Percentiles rank a stretch among this genome's conserved stretches.
phyloP scores from a whole-genome alignment of 2,113 vertebrate species.

The Oreamnos americanus region DNA sequence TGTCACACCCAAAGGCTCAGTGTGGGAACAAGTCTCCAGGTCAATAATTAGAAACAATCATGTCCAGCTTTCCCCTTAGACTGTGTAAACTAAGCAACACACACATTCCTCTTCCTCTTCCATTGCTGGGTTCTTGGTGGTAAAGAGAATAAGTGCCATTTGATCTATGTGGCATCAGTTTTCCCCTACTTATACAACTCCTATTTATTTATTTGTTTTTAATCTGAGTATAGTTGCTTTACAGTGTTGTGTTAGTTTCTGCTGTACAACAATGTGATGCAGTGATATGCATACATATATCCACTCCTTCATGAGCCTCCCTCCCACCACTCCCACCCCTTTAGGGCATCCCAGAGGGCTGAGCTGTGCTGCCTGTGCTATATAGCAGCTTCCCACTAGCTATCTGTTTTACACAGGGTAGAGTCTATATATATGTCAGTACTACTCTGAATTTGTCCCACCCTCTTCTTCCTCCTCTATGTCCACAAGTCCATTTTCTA shows the following conservation, averaged over 20 bases:
- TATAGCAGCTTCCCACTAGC: background rate
- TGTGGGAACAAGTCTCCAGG: slow-evolving; percentile 66
- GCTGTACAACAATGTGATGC: background rate
- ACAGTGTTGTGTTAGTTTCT: background rate
- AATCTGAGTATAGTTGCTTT: background rate
- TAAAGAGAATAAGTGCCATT: slow-evolving; percentile 19
- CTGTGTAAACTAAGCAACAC: slow-evolving; percentile 2
- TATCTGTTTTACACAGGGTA: background rate
- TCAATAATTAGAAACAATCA: slow-evolving; percentile 68
- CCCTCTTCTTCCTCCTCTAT: background rate
- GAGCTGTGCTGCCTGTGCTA: background rate
- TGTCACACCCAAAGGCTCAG: slow-evolving; percentile 41
- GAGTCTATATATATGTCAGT: background rate
- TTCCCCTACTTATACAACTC: background rate
- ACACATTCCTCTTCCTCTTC: background rate
- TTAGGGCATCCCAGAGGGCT: background rate
- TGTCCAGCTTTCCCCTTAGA: slow-evolving; percentile 13
- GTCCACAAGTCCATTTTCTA: background rate
- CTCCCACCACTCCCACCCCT: background rate
- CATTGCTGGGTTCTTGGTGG: background rate
- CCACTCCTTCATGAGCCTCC: background rate
- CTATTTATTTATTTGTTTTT: background rate
- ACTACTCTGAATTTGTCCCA: background rate
- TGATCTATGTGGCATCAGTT: slow-evolving; percentile 10
- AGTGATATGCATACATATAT: background rate